Evolutionary conservation across 53 echinoderm and acorn worm species (phyloP).

Genomic region (Stichopus horrens): DNA sequence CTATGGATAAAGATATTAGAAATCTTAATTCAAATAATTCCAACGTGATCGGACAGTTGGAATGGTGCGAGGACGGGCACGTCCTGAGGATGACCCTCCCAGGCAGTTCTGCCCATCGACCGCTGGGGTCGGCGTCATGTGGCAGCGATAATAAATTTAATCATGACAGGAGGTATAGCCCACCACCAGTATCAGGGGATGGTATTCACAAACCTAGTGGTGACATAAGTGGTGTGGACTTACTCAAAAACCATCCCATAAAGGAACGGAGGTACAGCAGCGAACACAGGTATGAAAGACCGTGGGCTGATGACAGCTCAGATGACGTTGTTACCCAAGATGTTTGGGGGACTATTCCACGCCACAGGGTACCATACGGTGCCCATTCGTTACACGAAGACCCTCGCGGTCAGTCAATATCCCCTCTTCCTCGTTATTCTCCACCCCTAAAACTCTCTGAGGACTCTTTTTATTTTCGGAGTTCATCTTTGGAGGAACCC

Average conservation of each 20-base stretch:
- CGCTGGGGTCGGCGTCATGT: slow-evolving; percentile 1
- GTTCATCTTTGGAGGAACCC: slow-evolving; percentile 41
- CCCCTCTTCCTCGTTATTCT: slow-evolving; percentile 17
- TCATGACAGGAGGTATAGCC: not conserved
- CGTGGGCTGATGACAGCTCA: slow-evolving; percentile 31
- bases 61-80: slow-evolving; percentile 60
- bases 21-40: slow-evolving; percentile 44
- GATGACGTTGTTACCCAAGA: slow-evolving; percentile 3
- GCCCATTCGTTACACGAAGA: not conserved
- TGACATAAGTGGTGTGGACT: slow-evolving; percentile 44
- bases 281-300: slow-evolving; percentile 27
- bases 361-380: slow-evolving; percentile 31
- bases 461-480: slow-evolving; percentile 32
- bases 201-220: slow-evolving; percentile 16
- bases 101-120: slow-evolving; percentile 37
- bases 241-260: slow-evolving; percentile 39
- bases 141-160: not conserved
- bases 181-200: not conserved
- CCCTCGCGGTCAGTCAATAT: not conserved
- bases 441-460: slow-evolving; percentile 33
- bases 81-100: slow-evolving; percentile 52
- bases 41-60: slow-evolving; percentile 38
- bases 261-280: slow-evolving; percentile 4
- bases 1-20: slow-evolving; percentile 11
- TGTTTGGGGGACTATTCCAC: slow-evolving; percentile 26